Evolutionary conservation across 2,797 vertebrate species (phyloP).

Genomic region (Salarias fasciatus): DNA sequence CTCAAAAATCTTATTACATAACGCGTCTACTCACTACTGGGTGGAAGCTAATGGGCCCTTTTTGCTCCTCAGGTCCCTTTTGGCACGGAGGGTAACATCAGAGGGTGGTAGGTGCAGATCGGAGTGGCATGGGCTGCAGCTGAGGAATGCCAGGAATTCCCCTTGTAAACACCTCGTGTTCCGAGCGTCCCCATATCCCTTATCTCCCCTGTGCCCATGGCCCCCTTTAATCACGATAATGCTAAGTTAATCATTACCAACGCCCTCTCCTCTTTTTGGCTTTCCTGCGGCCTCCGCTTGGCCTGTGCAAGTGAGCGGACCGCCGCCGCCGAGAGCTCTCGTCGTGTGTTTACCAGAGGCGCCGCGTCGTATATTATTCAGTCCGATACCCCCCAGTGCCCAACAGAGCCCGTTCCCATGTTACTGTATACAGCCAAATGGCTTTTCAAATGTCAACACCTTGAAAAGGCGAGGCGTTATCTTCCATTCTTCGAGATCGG

Average conservation of each 20-base stretch:
- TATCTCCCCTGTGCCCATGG: constrained; percentile 71
- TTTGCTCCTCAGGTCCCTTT: constrained; percentile 43
- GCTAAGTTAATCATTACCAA: constrained; percentile 60
- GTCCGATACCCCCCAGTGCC: constrained; percentile 27
- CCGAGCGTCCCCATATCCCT: constrained; percentile 62
- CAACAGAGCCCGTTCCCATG: constrained; percentile 45
- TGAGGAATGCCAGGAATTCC: constrained; percentile 83
- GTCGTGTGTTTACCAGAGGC: constrained; percentile 50
- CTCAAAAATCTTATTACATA: constrained; percentile 38
- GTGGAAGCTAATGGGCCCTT: not conserved
- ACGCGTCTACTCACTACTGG: constrained; percentile 12
- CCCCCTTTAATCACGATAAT: constrained; percentile 70
- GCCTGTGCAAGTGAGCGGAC: constrained; percentile 35
- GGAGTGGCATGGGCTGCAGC: constrained; percentile 73
- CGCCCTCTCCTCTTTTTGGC: constrained; percentile 21
- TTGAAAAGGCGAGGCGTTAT: constrained; percentile 27
- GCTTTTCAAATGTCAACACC: constrained; percentile 61
- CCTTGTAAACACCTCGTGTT: constrained; percentile 79
- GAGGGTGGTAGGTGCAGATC: constrained; percentile 73
- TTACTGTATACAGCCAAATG: constrained; percentile 34
- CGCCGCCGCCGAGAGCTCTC: not conserved
- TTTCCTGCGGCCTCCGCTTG: constrained; percentile 44
- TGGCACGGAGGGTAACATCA: constrained; percentile 63
- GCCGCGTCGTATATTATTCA: constrained; percentile 29
- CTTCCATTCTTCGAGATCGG: constrained; percentile 16